Base-by-base conservation (phyloP, 2,888 invertebrate species). In the Acronicta psi region DNA sequence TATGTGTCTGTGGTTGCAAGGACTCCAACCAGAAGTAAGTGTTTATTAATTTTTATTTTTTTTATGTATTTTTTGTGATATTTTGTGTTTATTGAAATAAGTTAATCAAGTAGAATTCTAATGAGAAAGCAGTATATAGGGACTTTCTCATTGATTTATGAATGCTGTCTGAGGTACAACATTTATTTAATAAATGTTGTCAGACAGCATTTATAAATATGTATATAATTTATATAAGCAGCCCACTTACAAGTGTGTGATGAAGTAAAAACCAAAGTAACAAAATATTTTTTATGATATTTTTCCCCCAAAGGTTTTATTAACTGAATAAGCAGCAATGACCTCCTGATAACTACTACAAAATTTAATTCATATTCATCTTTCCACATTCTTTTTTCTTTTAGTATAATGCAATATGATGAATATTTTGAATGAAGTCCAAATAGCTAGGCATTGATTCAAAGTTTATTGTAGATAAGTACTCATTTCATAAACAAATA, bases 11-110 rank as follows among this genome's bases (percentile, higher is more conserved):
- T 86, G 96, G 96, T 85, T 97, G 97, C 89, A 96, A 96, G 80
- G 96, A 96, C 80, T 96, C 95, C 78, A 95, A 96, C 81, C 96
- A 96, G 84, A 97, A 97, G 97, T 97, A 94, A 96, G 95, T 92
- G 42, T 54, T 58, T 60, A 59, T 52, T 42, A 8, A 13, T 34
- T 1, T 34, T 34, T 34, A 34, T n/a, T n/a, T n/a, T n/a, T n/a
- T n/a, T n/a, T n/a, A n/a, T 18, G 25, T 23, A 34, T 20, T 11
- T 41, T 25, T 47, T 42, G 8, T 41, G 10, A 13, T 9, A 47
- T 37, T 69, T 6, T 14, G 17, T 34, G 38, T 14, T 62, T 13
- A 17, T 42, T 53, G 25, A 9, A 29, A 42, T 11, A 37, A 40
- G 13, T 9, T 29, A 25, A 2, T 25, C 25, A 40, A 34, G 13